Evolutionary conservation across 2,113 vertebrate species (phyloP).

Genomic region (Alligator sinensis): DNA sequence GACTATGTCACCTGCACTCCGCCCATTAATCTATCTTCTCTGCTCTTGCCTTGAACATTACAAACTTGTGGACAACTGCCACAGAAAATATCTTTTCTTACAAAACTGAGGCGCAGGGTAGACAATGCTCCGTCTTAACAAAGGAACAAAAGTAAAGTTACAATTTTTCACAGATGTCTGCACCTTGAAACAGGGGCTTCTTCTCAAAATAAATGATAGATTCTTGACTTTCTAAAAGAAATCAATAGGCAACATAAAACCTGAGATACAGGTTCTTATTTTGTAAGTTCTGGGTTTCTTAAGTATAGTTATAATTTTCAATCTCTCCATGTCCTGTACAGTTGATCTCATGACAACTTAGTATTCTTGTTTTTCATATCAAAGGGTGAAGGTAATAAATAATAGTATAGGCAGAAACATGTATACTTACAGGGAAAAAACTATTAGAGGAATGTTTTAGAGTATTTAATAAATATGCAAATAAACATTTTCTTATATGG

Average conservation of each 20-base stretch:
- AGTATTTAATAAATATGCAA: neutral
- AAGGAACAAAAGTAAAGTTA: neutral
- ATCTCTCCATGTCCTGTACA: neutral
- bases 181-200: neutral
- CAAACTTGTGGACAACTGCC: neutral
- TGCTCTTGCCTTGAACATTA: neutral
- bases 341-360: neutral
- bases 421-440: neutral
- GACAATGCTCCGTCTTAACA: neutral
- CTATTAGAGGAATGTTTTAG: too few relatives aligned
- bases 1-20: neutral
- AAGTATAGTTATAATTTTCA: neutral
- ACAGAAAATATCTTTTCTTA: neutral
- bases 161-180: neutral
- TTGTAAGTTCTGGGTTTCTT: neutral
- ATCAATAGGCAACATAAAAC: neutral
- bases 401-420: constrained; percentile 7
- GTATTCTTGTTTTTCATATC: neutral
- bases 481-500: neutral
- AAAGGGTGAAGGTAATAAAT: neutral
- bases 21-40: neutral
- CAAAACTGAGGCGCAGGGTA: neutral
- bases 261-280: neutral
- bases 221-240: neutral
- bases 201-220: neutral